These are phyloP conservation scores for Acronicta alni DNA, from an alignment of 2,888 invertebrate species.

Conservation along the genomic window DNA sequence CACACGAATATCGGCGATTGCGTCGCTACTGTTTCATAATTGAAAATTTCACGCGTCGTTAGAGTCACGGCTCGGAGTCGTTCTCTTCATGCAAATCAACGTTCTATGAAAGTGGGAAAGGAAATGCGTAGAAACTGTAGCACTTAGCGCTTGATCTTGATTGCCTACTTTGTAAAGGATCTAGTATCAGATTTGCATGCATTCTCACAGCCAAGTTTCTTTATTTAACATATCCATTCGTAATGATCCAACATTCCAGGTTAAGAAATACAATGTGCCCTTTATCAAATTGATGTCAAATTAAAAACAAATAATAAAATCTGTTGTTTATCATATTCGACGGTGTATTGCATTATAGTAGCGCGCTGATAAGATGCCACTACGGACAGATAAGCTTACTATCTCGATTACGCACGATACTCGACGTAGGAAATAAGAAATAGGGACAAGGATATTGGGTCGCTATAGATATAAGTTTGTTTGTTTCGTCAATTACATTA, in stretches of 20 bases:
- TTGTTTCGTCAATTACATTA: conserved; percentile 79
- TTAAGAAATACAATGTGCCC: conserved; percentile 29
- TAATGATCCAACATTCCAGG: conserved; percentile 27
- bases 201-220: conserved; percentile 42
- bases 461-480: conserved; percentile 75
- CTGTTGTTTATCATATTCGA: conserved; percentile 69
- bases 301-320: conserved; percentile 71
- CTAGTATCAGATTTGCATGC: conserved; percentile 42
- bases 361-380: conserved; percentile 79
- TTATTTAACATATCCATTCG: conserved; percentile 49
- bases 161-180: conserved; percentile 50
- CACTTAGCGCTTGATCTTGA: conserved; percentile 44
- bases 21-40: conserved; percentile 51
- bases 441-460: conserved; percentile 85
- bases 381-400: conserved; percentile 75
- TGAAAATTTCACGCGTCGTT: conserved; percentile 42
- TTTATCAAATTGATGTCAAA: conserved; percentile 67
- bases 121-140: conserved; percentile 53
- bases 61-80: conserved; percentile 21
- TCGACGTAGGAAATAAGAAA: conserved; percentile 84
- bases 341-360: conserved; percentile 78
- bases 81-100: conserved; percentile 28
- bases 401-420: conserved; percentile 82
- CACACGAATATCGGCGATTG: conserved; percentile 38
- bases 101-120: conserved; percentile 40